Evolutionary conservation across 1,140 invertebrate species (phyloP).

Genomic region (Mizuhopecten yessoensis): DNA sequence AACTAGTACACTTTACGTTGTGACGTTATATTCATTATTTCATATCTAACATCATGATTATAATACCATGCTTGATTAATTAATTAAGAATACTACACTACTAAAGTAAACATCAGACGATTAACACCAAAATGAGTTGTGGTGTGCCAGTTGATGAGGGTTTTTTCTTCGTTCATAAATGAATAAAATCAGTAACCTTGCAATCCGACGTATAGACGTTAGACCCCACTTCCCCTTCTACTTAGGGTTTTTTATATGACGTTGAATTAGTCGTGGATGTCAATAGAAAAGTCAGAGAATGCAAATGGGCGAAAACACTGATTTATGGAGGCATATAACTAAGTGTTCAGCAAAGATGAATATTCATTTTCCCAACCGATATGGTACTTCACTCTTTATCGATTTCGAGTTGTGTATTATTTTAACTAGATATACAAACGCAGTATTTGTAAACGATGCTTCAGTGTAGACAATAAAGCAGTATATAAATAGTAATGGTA

Average conservation of each 20-base stretch:
- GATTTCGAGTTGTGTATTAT: constrained; percentile 13
- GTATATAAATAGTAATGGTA: constrained; percentile 8
- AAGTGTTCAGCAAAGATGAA: constrained; percentile 27
- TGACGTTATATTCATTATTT: no score
- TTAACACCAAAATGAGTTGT: not conserved
- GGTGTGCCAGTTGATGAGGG: not conserved
- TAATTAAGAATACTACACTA: not conserved
- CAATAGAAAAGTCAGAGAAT: not conserved
- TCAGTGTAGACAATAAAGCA: not conserved
- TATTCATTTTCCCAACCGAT: constrained; percentile 5
- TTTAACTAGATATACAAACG: not conserved
- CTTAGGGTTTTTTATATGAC: constrained; percentile 35
- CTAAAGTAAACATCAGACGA: not conserved
- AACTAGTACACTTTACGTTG: no score
- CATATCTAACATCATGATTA: no score
- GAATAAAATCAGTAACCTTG: not conserved
- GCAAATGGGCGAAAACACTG: constrained; percentile 21
- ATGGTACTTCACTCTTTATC: not conserved
- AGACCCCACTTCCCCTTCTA: not conserved
- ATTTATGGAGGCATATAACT: constrained; percentile 22
- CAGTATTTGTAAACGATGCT: not conserved
- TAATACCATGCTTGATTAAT: not conserved
- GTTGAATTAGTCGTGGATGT: constrained; percentile 37
- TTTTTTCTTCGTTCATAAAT: not conserved
- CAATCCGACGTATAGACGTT: not conserved